phyloP scores from a whole-genome alignment of 2,797 vertebrate species.

The Phyllotis vaccarum region DNA sequence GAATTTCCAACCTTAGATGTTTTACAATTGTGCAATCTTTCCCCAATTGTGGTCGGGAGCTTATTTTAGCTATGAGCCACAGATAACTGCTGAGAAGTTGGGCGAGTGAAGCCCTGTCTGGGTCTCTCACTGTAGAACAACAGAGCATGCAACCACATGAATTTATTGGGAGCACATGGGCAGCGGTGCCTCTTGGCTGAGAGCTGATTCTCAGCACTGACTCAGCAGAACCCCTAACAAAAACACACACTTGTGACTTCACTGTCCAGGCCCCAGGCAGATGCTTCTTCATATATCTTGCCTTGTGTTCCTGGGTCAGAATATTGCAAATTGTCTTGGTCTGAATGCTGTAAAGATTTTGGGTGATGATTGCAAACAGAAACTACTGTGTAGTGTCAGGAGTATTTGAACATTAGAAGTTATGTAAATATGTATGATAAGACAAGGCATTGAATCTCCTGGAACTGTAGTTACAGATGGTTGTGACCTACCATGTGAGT shows the following conservation, averaged over 20 bases:
- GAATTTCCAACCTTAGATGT: slow-evolving; percentile 37
- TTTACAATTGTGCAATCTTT: slow-evolving; percentile 29
- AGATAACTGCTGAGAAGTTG: neutral
- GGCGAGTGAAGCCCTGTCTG: neutral
- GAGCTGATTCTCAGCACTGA: neutral
- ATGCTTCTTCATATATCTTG: neutral
- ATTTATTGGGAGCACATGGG: neutral
- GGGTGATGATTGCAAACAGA: neutral
- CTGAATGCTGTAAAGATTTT: neutral
- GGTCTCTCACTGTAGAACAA: neutral
- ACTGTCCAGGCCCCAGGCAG: neutral
- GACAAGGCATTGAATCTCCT: neutral
- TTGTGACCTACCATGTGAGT: neutral
- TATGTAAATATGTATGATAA: neutral
- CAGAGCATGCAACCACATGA: neutral
- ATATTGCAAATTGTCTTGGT: neutral
- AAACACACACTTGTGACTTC: neutral
- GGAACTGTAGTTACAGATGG: neutral
- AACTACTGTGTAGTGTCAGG: neutral
- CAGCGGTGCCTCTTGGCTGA: neutral
- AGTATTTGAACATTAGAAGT: slow-evolving; percentile 28
- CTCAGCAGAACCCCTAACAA: neutral
- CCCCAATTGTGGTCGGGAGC: neutral
- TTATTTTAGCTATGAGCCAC: slow-evolving; percentile 43
- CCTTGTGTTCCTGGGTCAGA: neutral